Evolutionary conservation across 2,888 invertebrate genomes (phyloP), one percentile per base, ranked within the genome.

Genomic region (Mactromeris polynyma): DNA sequence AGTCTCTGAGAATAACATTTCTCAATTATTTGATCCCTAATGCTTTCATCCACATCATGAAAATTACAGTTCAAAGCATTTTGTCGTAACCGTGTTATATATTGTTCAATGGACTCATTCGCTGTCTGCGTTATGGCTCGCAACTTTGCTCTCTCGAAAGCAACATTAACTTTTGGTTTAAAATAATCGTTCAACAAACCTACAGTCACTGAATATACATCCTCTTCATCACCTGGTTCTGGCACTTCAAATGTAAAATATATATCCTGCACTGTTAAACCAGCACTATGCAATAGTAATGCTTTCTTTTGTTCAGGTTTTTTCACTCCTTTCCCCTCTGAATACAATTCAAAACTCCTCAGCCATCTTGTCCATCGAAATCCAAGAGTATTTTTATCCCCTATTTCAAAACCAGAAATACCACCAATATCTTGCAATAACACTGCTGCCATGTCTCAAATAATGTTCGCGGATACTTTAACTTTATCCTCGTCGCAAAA

Each of bases 1-100:
- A 77, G 19, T 6, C 36, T 6, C 2, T 77, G 36, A 0, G 77
- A 77, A 36, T 9, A 51, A 9, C 51, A 51, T 51, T 51, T 51
- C 19, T 51, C 51, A 2, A 51, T 9, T 2, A 51, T 9, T 9
- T 88, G 86, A 21, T 83, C 51, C 40, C 81, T 51, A 0, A 89
- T 87, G n/a, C 82, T 89, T 81, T 85, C 84, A 9, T 90, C 86
- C 1, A 86, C 81, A 38, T 90, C 82, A 21, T 82, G 40, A 81
- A 89, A 91, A 19, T 86, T 82, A 89, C 89, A 91, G 17, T 69
- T 81, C 19, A 84, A 54, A 9, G 84, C 84, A 31, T 36, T 73
- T 36, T 89, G 83, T 51, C 87, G 0, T 9, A 90, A 51, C 11
- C 90, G 38, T n/a, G n/a, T n/a, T n/a, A n/a, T n/a, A n/a, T n/a